These are phyloP conservation scores for Budorcas taxicolor DNA, from an alignment of 2,113 vertebrate genomes.

Conservation along the genomic window DNA sequence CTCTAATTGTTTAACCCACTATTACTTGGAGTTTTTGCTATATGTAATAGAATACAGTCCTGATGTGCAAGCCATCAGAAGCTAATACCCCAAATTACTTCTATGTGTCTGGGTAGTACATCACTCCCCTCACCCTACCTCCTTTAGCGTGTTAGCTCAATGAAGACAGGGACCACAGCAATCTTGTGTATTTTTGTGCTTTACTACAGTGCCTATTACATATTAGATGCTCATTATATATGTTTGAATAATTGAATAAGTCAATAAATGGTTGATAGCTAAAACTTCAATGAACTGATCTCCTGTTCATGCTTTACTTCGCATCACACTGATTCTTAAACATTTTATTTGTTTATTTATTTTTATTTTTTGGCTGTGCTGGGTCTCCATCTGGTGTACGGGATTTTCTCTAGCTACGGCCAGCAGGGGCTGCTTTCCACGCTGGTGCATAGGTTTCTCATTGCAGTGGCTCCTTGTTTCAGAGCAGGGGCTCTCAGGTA, in stretches of 20 bases:
- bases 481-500: background rate
- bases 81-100: background rate
- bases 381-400: background rate
- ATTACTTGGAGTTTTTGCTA: background rate
- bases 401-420: background rate
- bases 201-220: background rate
- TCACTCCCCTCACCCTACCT: accelerated
- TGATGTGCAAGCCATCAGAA: background rate
- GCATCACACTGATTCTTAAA: background rate
- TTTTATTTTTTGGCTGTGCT: background rate
- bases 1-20: background rate
- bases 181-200: background rate
- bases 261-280: background rate
- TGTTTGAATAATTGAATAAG: background rate
- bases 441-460: background rate
- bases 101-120: background rate
- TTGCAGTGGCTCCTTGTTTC: background rate
- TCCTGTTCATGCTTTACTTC: background rate
- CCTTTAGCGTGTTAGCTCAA: background rate
- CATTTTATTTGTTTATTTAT: background rate
- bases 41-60: background rate
- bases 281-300: background rate
- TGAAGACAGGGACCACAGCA: background rate
- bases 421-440: background rate
- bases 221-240: background rate